These are phyloP conservation scores for Agrochola macilenta DNA, from an alignment of 2,888 invertebrate genomes.

Conservation along the genomic window DNA sequence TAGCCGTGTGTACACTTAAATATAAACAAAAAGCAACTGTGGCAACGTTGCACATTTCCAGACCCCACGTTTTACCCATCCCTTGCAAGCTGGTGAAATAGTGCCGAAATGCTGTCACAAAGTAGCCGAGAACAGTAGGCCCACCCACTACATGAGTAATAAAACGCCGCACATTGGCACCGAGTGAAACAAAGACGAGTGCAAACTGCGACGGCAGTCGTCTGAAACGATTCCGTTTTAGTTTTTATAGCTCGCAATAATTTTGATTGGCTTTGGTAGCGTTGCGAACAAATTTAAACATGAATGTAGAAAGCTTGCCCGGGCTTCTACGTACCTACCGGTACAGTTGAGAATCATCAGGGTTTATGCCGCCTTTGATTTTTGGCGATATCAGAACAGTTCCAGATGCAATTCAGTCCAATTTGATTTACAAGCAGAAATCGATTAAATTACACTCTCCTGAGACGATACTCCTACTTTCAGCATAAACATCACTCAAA, in stretches of 20 bases:
- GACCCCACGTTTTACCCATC: slow-evolving; percentile 48
- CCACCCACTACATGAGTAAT: slow-evolving; percentile 13
- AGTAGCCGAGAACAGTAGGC: slow-evolving; percentile 25
- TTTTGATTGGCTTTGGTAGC: slow-evolving; percentile 35
- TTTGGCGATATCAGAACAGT: neutral
- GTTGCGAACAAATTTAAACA: slow-evolving; percentile 35
- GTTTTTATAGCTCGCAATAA: slow-evolving; percentile 28
- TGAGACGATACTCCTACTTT: neutral
- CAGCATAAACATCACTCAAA: neutral
- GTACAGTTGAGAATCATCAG: neutral
- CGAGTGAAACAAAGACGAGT: slow-evolving; percentile 42
- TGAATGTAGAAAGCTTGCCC: neutral
- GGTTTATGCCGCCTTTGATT: slow-evolving; percentile 1
- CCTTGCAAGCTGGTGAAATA: slow-evolving; percentile 26
- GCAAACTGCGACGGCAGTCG: slow-evolving; percentile 28
- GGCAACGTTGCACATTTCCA: slow-evolving; percentile 52
- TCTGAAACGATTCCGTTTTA: slow-evolving; percentile 22
- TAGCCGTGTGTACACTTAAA: no score
- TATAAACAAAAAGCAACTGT: slow-evolving; percentile 34
- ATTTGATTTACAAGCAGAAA: slow-evolving; percentile 3
- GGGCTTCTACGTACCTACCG: neutral
- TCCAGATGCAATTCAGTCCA: neutral
- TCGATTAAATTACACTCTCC: neutral
- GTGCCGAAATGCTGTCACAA: slow-evolving; percentile 18
- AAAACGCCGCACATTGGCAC: slow-evolving; percentile 16